A percentile compares a stretch with the other conserved stretches of the same genome.
phyloP scores from a whole-genome alignment of 2,888 invertebrate species.

The Temnothorax ravouxi region DNA sequence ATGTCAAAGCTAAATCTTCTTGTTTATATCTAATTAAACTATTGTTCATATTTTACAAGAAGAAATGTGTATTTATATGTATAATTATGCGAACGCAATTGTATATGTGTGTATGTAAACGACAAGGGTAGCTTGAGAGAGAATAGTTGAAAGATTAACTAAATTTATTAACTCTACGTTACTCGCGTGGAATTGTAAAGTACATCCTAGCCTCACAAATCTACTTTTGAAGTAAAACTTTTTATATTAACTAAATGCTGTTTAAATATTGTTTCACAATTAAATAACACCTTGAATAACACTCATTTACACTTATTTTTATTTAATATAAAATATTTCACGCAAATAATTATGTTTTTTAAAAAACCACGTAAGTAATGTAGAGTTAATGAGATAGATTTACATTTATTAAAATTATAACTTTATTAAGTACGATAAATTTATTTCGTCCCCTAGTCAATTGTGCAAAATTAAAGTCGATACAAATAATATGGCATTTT shows the following conservation, averaged over 20 bases:
- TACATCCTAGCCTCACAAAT: neutral
- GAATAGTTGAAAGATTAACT: neutral
- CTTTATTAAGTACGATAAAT: neutral
- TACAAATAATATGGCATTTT: neutral
- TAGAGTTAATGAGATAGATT: neutral
- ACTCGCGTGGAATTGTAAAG: neutral
- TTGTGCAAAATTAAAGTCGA: neutral
- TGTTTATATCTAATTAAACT: neutral
- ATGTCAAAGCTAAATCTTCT: neutral
- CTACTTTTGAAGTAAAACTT: neutral
- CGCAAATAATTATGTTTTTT: too few relatives aligned
- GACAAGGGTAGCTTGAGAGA: neutral
- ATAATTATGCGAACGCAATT: neutral
- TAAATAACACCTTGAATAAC: neutral
- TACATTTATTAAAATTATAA: neutral
- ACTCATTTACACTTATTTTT: too few relatives aligned
- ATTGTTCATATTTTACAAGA: neutral
- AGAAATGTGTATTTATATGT: neutral
- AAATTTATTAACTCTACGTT: neutral
- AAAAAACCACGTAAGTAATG: too few relatives aligned
- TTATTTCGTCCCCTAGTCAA: neutral
- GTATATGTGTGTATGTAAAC: neutral
- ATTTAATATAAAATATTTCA: too few relatives aligned
- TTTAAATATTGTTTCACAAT: neutral
- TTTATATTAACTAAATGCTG: neutral